Percentiles rank a stretch among this genome's conserved stretches.
Evolutionary conservation across 2,797 vertebrate species (phyloP).

Genomic region (Enteromius treurensis): DNA sequence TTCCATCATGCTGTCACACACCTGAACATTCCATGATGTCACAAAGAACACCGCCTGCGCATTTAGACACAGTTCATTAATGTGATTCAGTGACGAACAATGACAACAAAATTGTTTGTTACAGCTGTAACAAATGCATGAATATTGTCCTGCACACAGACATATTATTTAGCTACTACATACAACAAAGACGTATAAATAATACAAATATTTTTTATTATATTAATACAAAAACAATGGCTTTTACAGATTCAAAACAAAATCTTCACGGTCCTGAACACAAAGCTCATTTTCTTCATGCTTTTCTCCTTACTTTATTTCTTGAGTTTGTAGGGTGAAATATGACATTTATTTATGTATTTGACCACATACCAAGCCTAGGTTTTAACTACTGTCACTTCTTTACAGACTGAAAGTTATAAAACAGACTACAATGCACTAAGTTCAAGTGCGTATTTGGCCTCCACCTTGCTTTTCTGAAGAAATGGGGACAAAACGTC

Average conservation of each 20-base stretch:
- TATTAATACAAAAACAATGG: neutral
- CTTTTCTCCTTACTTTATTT: neutral
- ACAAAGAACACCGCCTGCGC: neutral
- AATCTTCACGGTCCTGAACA: neutral
- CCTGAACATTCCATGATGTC: slow-evolving; percentile 4
- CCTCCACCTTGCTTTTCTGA: no score
- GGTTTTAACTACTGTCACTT: neutral
- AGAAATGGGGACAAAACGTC: no score
- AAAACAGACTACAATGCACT: neutral
- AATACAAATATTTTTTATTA: neutral
- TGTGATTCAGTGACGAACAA: neutral
- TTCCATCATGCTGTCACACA: neutral
- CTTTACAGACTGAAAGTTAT: neutral
- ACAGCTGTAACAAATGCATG: neutral
- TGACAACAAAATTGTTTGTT: neutral
- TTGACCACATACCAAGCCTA: neutral
- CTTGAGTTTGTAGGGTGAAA: neutral
- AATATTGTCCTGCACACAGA: neutral
- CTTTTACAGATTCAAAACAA: neutral
- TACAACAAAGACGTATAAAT: no score
- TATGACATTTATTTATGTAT: neutral
- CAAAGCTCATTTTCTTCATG: neutral
- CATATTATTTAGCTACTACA: neutral
- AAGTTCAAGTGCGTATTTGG: neutral
- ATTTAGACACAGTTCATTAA: neutral